Evolutionary conservation across 2,113 vertebrate genomes (phyloP).

Genomic region (Lota lota): DNA sequence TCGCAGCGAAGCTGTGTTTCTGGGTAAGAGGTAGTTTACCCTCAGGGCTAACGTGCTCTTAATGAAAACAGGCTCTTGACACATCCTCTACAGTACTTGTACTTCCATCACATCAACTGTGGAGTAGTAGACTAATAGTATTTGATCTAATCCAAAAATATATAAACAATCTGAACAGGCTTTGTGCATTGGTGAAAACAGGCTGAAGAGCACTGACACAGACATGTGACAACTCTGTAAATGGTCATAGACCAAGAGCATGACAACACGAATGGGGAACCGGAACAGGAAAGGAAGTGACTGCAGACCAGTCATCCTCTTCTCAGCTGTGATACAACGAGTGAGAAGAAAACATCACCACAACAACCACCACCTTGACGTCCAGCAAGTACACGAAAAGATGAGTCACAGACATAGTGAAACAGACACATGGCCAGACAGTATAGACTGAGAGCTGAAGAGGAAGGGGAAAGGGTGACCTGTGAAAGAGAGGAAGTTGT

Average conservation of each 20-base stretch:
- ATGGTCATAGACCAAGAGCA: constrained; percentile 8
- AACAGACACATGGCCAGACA: constrained; percentile 25
- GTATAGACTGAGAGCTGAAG: too few species aligned
- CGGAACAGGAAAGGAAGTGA: constrained; percentile 25
- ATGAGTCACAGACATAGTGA: constrained; percentile 18
- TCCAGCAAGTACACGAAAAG: constrained; percentile 33
- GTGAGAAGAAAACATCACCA: constrained; percentile 16
- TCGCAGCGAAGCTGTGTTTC: too few species aligned
- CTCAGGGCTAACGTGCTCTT: too few species aligned
- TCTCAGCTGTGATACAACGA: constrained; percentile 19
- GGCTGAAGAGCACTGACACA: constrained; percentile 4
- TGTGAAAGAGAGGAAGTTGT: constrained; percentile 45
- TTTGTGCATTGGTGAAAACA: too few species aligned
- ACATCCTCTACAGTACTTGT: too few species aligned
- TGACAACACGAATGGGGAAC: constrained; percentile 4
- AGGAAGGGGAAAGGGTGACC: constrained; percentile 24
- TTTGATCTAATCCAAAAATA: too few species aligned
- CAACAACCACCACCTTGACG: constrained; percentile 17
- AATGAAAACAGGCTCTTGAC: too few species aligned
- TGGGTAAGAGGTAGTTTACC: too few species aligned
- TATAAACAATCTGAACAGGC: too few species aligned
- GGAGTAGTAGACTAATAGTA: too few species aligned
- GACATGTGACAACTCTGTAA: background rate
- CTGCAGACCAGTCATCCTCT: constrained; percentile 17
- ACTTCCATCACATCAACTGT: too few species aligned